A percentile compares a stretch with the other conserved stretches of the same genome.
Conservation (phyloP, 1,140 invertebrate genomes). For the Lepidostoma basale region DNA sequence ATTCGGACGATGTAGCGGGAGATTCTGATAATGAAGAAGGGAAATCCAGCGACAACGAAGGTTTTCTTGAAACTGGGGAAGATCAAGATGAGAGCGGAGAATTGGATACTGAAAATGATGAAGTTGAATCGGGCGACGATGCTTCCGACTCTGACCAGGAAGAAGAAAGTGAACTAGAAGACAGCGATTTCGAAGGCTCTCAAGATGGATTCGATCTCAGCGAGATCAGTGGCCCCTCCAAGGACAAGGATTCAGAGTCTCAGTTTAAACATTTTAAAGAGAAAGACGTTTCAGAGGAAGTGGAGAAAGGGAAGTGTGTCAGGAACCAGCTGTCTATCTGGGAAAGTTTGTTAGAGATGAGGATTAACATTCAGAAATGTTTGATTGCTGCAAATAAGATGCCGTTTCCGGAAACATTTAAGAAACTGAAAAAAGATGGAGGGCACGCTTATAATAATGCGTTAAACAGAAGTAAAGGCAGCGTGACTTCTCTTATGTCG, state of each 20-base stretch:
- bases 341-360: constrained; percentile 81
- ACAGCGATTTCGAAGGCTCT: constrained; percentile 48
- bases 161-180: constrained; percentile 47
- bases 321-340: constrained; percentile 78
- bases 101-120: background rate
- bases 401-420: constrained; percentile 67
- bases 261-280: constrained; percentile 64
- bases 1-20: constrained; percentile 43
- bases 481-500: constrained; percentile 65
- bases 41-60: background rate
- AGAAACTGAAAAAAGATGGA: constrained; percentile 56
- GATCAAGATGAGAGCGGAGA: background rate
- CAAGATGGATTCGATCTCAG: constrained; percentile 57
- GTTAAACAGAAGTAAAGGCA: constrained; percentile 59
- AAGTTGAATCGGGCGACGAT: constrained; percentile 19
- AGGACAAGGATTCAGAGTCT: constrained; percentile 49
- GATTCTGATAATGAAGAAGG: constrained; percentile 48
- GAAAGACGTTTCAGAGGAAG: constrained; percentile 65
- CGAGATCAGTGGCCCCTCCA: constrained; percentile 50
- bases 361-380: constrained; percentile 86
- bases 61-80: background rate
- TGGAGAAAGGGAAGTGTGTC: constrained; percentile 78
- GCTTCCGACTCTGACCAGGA: no score
- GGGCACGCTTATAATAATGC: constrained; percentile 62
- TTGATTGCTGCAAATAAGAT: constrained; percentile 76